A percentile compares a stretch with the other conserved stretches of the same genome.
Evolutionary conservation across 2,797 vertebrate genomes (phyloP).

Genomic region (Trematomus bernacchii): DNA sequence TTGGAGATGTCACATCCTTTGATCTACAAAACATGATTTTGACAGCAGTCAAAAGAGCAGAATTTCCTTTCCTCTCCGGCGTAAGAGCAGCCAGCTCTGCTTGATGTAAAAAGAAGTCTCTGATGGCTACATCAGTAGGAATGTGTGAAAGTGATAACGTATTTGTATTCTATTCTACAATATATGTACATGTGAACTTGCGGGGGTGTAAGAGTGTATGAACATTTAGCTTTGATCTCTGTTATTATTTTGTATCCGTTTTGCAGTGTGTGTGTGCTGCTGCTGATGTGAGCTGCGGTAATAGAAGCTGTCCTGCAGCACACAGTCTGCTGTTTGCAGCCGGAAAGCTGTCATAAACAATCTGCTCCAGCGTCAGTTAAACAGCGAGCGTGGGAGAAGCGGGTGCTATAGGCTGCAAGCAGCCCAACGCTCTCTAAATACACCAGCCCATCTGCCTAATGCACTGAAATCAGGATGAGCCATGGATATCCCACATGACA

Average conservation of each 20-base stretch:
- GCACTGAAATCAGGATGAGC: slow-evolving; percentile 68
- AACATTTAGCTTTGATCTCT: slow-evolving; percentile 67
- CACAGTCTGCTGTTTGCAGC: slow-evolving; percentile 77
- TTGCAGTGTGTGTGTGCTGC: slow-evolving; percentile 32
- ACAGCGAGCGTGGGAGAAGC: slow-evolving; percentile 77
- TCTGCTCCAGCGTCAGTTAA: slow-evolving; percentile 82
- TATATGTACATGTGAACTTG: slow-evolving; percentile 49
- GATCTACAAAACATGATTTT: slow-evolving; percentile 32
- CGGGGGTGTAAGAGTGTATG: slow-evolving; percentile 60
- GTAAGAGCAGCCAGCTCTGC: slow-evolving; percentile 31
- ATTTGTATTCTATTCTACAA: slow-evolving; percentile 40
- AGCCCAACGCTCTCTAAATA: slow-evolving; percentile 73
- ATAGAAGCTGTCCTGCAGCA: slow-evolving; percentile 79
- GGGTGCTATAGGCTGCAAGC: slow-evolving; percentile 71
- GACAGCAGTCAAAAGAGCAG: slow-evolving; percentile 34
- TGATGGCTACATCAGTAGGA: slow-evolving; percentile 49
- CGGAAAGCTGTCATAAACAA: slow-evolving; percentile 83
- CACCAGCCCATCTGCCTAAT: slow-evolving; percentile 75
- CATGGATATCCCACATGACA: slow-evolving; percentile 66
- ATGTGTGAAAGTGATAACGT: slow-evolving; percentile 61
- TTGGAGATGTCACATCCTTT: slow-evolving; percentile 25
- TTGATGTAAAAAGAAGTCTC: slow-evolving; percentile 34
- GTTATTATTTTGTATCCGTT: slow-evolving; percentile 16
- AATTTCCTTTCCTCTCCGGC: slow-evolving; percentile 40
- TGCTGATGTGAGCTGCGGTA: slow-evolving; percentile 67